Percentiles rank a stretch among this genome's conserved stretches.
Conservation (phyloP, 2,888 invertebrate species). For the Torymus aiolomorphi region DNA sequence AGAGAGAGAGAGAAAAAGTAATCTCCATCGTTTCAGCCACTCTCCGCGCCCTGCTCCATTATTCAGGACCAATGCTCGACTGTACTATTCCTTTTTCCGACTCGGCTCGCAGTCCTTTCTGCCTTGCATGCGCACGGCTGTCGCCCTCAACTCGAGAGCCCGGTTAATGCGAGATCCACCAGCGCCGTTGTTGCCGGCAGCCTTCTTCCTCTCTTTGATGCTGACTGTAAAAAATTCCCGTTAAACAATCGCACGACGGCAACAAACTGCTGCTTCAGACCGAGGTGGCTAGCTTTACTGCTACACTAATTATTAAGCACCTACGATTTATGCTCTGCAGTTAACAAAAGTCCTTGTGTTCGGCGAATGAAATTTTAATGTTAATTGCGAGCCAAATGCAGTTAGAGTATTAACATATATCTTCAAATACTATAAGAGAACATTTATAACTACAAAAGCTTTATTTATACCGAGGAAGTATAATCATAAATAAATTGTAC, state of each 20-base stretch:
- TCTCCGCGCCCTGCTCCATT: conserved; percentile 43
- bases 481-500: too few species aligned
- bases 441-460: too few species aligned
- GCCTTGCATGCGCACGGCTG: not conserved
- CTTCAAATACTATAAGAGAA: too few species aligned
- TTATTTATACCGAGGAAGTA: too few species aligned
- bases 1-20: conserved; percentile 25
- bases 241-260: not conserved
- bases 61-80: conserved; percentile 47
- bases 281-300: too few species aligned
- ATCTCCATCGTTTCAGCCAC: conserved; percentile 49
- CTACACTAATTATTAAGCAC: too few species aligned
- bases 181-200: not conserved
- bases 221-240: conserved; percentile 22
- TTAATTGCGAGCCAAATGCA: too few species aligned
- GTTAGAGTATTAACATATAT: too few species aligned
- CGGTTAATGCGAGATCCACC: conserved; percentile 23
- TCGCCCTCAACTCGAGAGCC: conserved; percentile 1
- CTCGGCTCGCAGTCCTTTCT: conserved; percentile 21
- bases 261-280: too few species aligned
- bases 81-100: conserved; percentile 8
- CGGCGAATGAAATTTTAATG: too few species aligned
- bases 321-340: not conserved
- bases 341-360: not conserved
- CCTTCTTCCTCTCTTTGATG: conserved; percentile 1